Conservation (phyloP, 2,113 vertebrate species). For the Syngnathoides biaculeatus region DNA sequence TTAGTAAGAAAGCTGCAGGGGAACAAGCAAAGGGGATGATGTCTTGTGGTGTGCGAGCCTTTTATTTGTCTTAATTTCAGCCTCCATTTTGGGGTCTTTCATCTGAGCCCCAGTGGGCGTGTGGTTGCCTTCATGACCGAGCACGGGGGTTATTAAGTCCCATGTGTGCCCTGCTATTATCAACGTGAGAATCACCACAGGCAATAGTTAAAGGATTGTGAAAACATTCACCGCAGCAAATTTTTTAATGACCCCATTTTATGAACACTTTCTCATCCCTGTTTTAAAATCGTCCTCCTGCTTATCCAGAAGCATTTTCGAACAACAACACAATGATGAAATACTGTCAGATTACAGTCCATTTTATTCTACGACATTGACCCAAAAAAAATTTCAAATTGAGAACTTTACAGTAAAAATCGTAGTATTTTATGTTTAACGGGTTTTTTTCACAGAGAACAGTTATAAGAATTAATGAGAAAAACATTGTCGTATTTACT, state of each 20-base stretch:
- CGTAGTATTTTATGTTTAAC: too few relatives aligned
- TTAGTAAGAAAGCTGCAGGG: constrained; percentile 29
- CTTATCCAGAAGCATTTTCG: background rate
- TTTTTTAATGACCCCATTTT: constrained; percentile 34
- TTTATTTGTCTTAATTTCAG: constrained; percentile 52
- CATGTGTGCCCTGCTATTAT: constrained; percentile 43
- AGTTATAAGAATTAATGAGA: constrained; percentile 1
- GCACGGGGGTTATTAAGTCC: constrained; percentile 37
- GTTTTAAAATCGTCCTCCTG: background rate
- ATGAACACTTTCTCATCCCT: background rate
- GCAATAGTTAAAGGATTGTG: constrained; percentile 28
- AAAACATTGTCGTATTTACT: background rate
- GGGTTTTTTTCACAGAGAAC: too few relatives aligned
- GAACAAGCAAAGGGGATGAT: constrained; percentile 18
- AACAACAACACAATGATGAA: background rate
- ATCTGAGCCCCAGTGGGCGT: constrained; percentile 22
- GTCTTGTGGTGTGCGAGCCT: constrained; percentile 30
- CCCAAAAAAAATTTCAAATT: too few relatives aligned
- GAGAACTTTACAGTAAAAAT: too few relatives aligned
- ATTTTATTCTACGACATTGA: too few relatives aligned
- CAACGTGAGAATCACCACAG: constrained; percentile 30
- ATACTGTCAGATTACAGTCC: too few relatives aligned
- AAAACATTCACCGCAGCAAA: constrained; percentile 6
- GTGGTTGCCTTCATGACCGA: constrained; percentile 49
- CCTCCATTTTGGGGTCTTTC: constrained; percentile 36